Percentiles rank a stretch among this genome's conserved stretches.
Conservation (phyloP, 1,140 invertebrate species). For the Thereuonema tuberculata region DNA sequence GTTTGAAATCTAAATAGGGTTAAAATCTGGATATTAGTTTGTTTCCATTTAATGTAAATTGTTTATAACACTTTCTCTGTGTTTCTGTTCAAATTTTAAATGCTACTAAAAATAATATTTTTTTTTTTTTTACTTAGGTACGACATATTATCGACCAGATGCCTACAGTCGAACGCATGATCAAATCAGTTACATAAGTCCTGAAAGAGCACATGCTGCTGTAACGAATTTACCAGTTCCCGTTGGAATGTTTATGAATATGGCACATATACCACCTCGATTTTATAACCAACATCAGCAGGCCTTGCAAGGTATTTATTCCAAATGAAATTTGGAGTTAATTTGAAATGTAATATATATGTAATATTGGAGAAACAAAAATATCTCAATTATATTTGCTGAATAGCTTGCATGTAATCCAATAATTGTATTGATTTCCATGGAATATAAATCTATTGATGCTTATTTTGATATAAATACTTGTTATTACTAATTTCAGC, state of each 20-base stretch:
- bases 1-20: too few relatives aligned
- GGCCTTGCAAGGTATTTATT: slow-evolving; percentile 36
- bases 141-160: slow-evolving; percentile 10
- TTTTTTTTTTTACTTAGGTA: slow-evolving; percentile 16
- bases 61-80: too few relatives aligned
- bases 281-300: slow-evolving; percentile 74
- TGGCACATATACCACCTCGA: slow-evolving; percentile 70
- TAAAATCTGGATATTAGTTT: too few relatives aligned
- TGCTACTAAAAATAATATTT: too few relatives aligned
- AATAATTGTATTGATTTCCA: too few relatives aligned
- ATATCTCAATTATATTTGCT: background rate
- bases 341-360: background rate
- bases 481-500: slow-evolving; percentile 11
- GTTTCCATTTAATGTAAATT: too few relatives aligned
- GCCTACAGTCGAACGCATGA: slow-evolving; percentile 54
- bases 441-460: too few relatives aligned
- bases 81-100: too few relatives aligned
- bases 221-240: slow-evolving; percentile 71
- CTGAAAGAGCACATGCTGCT: slow-evolving; percentile 61
- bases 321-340: too few relatives aligned
- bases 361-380: background rate
- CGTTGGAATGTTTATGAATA: slow-evolving; percentile 90
- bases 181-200: slow-evolving; percentile 83
- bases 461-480: too few relatives aligned
- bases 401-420: too few relatives aligned